Conservation (phyloP, 1,140 invertebrate species). For the Battus philenor region DNA sequence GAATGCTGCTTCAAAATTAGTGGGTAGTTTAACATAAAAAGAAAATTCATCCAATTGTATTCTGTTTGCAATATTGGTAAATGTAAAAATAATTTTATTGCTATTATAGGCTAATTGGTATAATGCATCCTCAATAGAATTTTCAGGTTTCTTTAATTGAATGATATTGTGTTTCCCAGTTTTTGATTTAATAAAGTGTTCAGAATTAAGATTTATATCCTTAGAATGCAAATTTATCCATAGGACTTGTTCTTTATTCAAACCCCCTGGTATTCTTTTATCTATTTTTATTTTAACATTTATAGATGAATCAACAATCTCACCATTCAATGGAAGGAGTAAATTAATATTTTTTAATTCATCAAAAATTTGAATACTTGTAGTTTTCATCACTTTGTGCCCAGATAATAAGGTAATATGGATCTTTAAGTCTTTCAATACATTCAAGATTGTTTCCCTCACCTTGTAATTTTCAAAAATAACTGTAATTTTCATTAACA, state of each 20-base stretch:
- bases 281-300: conserved; percentile 40
- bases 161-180: conserved; percentile 16
- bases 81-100: conserved; percentile 34
- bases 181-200: conserved; percentile 48
- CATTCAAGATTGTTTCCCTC: conserved; percentile 34
- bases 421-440: conserved; percentile 44
- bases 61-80: conserved; percentile 22
- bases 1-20: conserved; percentile 33
- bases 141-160: conserved; percentile 23
- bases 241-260: conserved; percentile 35
- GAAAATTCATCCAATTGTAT: conserved; percentile 20
- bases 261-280: conserved; percentile 36
- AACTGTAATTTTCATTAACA: conserved; percentile 38
- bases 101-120: conserved; percentile 25
- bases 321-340: conserved; percentile 35
- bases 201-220: conserved; percentile 31
- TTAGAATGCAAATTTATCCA: conserved; percentile 43
- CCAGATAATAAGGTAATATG: conserved; percentile 40
- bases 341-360: conserved; percentile 37
- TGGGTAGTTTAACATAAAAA: conserved; percentile 42
- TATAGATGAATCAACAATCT: conserved; percentile 24
- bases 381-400: conserved; percentile 39
- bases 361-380: conserved; percentile 35
- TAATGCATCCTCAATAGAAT: conserved; percentile 27
- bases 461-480: conserved; percentile 31